Evolutionary conservation across 2,888 invertebrate genomes (phyloP).

Genomic region (Microplitis deprimator): DNA sequence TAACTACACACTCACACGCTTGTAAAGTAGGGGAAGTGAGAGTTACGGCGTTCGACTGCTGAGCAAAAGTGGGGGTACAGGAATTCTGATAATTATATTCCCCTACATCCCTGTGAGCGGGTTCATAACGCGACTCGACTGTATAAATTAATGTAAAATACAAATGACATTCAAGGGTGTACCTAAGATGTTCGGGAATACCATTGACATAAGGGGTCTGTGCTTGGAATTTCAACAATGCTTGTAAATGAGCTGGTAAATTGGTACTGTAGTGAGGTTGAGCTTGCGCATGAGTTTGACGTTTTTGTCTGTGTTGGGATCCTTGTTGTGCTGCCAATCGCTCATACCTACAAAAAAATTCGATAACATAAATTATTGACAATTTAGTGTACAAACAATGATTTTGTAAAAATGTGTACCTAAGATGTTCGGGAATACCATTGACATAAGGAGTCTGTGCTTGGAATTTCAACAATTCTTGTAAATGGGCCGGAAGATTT

Average conservation of each 20-base stretch:
- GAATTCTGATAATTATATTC: too few species aligned
- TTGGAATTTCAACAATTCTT: slow-evolving; percentile 62
- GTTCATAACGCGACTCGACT: too few species aligned
- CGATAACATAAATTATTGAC: not conserved
- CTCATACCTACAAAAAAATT: slow-evolving; percentile 17
- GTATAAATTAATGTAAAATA: too few species aligned
- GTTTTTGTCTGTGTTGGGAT: slow-evolving; percentile 36
- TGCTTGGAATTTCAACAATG: slow-evolving; percentile 62
- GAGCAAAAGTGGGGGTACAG: too few species aligned
- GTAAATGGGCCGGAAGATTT: slow-evolving; percentile 60
- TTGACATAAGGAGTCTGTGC: slow-evolving; percentile 64
- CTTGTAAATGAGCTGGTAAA: slow-evolving; percentile 58
- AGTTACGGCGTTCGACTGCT: too few species aligned
- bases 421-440: slow-evolving; percentile 62
- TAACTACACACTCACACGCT: too few species aligned
- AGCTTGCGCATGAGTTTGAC: slow-evolving; percentile 37
- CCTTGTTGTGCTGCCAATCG: slow-evolving; percentile 36
- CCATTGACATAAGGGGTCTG: slow-evolving; percentile 63
- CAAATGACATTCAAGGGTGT: not conserved
- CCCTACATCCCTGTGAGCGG: too few species aligned
- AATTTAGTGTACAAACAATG: not conserved
- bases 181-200: slow-evolving; percentile 64
- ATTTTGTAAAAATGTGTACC: slow-evolving; percentile 48
- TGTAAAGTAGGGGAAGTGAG: too few species aligned
- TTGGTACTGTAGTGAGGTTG: slow-evolving; percentile 62